These are phyloP conservation scores for Sclerurus mexicanus DNA, from an alignment of 2,113 vertebrate genomes.

Conservation along the genomic window DNA sequence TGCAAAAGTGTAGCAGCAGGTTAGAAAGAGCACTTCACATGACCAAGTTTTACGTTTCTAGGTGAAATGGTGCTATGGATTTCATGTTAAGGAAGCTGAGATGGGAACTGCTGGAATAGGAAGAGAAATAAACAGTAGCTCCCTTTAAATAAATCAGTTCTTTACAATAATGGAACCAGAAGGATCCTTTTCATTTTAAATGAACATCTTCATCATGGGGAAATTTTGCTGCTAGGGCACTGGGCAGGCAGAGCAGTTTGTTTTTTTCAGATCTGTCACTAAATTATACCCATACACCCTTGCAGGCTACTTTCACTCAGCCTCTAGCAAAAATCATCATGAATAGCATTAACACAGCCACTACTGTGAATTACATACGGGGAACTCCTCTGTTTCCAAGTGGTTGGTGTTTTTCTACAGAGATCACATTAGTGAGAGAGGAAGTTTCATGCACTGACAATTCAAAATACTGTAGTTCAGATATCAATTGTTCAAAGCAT, in stretches of 20 bases:
- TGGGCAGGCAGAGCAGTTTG: background rate
- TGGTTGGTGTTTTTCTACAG: background rate
- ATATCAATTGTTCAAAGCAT: background rate
- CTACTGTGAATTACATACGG: background rate
- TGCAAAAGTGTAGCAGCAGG: background rate
- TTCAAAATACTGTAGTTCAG: background rate
- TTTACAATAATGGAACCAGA: background rate
- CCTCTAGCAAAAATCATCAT: background rate
- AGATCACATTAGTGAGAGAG: background rate
- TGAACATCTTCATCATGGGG: background rate
- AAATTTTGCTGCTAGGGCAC: background rate
- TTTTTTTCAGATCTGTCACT: background rate
- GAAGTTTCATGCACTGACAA: background rate
- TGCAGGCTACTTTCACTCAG: background rate
- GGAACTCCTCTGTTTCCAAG: background rate
- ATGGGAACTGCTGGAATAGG: background rate
- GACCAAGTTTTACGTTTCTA: background rate
- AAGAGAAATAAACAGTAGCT: background rate
- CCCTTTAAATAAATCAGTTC: background rate
- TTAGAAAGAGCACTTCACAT: background rate
- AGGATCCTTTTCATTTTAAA: background rate
- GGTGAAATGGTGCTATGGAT: background rate
- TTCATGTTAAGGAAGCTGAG: background rate
- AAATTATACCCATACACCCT: background rate
- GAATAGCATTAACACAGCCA: background rate